phyloP scores from a whole-genome alignment of 2,888 invertebrate genomes.

The Tetrapedia diversipes region DNA sequence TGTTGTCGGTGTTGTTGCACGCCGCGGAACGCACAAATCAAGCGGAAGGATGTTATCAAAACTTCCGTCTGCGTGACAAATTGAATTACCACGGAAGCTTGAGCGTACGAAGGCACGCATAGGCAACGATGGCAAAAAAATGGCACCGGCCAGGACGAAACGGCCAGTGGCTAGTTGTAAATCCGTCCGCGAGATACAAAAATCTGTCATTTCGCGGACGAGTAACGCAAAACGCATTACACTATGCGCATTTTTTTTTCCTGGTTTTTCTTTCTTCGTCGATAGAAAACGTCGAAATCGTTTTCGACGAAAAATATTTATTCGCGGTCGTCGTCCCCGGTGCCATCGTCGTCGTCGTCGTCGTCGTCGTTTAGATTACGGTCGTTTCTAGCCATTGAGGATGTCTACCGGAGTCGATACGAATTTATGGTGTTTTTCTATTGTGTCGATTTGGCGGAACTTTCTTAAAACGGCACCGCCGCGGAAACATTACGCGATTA shows the following conservation, averaged over 20 bases:
- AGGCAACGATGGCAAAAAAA: too few species aligned
- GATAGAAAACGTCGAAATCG: slow-evolving; percentile 51
- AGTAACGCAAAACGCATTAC: slow-evolving; percentile 33
- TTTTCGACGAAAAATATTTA: slow-evolving; percentile 60
- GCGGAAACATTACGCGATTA: slow-evolving; percentile 77
- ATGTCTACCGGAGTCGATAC: slow-evolving; percentile 77
- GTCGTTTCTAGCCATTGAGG: slow-evolving; percentile 47
- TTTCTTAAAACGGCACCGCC: slow-evolving; percentile 76
- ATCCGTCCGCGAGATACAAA: slow-evolving; percentile 57
- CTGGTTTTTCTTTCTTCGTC: too few species aligned
- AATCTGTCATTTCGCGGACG: slow-evolving; percentile 62
- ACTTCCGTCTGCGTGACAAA: slow-evolving; percentile 74
- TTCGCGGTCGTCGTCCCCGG: slow-evolving; percentile 36
- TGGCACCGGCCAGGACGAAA: neutral
- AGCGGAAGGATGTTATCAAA: slow-evolving; percentile 74
- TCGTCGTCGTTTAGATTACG: neutral
- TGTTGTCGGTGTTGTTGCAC: slow-evolving; percentile 12
- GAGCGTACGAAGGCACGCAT: slow-evolving; percentile 57
- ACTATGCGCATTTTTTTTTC: slow-evolving; percentile 55
- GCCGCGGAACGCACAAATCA: slow-evolving; percentile 67
- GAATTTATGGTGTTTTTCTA: slow-evolving; percentile 82
- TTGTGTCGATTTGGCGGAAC: slow-evolving; percentile 80
- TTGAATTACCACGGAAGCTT: slow-evolving; percentile 70
- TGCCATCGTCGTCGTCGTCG: slow-evolving; percentile 37
- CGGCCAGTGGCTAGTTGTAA: slow-evolving; percentile 53